These are phyloP conservation scores for Mercenaria mercenaria DNA, from an alignment of 1,140 invertebrate species.

Conservation along the genomic window DNA sequence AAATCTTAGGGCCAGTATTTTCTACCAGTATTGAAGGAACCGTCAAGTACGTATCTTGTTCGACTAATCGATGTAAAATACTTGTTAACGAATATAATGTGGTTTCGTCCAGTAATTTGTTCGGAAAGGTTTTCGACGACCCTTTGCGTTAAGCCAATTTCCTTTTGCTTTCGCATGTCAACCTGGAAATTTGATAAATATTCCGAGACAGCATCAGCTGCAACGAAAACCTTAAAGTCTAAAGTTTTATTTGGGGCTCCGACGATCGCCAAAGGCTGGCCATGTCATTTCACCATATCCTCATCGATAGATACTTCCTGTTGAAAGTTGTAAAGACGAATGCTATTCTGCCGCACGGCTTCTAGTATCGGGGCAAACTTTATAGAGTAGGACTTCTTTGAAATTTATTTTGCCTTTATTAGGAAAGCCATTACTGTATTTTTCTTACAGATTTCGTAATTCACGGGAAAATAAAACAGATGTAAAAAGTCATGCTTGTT, in stretches of 20 bases:
- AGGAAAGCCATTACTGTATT: no score
- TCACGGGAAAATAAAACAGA: no score
- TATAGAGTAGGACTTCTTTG: background rate
- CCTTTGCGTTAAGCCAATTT: background rate
- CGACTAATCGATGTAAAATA: background rate
- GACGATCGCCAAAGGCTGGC: constrained; percentile 1
- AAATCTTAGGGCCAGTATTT: constrained; percentile 31
- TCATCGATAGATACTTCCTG: background rate
- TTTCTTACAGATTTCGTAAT: no score
- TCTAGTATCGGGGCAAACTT: constrained; percentile 22
- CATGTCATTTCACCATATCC: constrained; percentile 24
- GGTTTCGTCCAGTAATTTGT: no score
- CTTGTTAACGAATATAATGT: background rate
- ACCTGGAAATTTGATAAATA: constrained; percentile 13
- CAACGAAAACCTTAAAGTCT: constrained; percentile 19
- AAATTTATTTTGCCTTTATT: background rate
- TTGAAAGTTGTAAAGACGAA: constrained; percentile 1
- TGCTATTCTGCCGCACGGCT: background rate
- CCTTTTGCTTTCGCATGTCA: background rate
- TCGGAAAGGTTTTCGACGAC: background rate
- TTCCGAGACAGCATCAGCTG: background rate
- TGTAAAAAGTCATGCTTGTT: no score
- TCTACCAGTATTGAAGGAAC: constrained; percentile 21
- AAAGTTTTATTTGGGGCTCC: constrained; percentile 13
- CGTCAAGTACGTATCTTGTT: background rate